phyloP scores from a whole-genome alignment of 2,888 invertebrate species.

The Hirtodrosophila alboralis region DNA sequence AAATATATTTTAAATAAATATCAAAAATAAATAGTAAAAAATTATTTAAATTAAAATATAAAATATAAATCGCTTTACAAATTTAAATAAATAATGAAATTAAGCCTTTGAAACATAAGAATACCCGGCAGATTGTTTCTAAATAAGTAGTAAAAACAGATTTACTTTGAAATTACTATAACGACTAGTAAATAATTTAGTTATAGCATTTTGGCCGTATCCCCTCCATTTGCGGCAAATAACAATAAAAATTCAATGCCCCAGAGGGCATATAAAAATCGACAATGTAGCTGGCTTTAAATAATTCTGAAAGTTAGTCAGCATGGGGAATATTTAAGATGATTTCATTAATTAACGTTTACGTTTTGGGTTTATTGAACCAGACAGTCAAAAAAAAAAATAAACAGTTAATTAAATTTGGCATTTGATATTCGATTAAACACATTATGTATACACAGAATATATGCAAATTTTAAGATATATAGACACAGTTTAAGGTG shows the following conservation, averaged over 20 bases:
- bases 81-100: too few relatives aligned
- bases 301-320: conserved; percentile 42
- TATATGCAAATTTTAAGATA: conserved; percentile 26
- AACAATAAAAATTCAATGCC: conserved; percentile 32
- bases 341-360: conserved; percentile 41
- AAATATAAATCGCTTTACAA: too few relatives aligned
- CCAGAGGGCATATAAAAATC: conserved; percentile 46
- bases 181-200: too few relatives aligned
- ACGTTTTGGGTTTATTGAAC: conserved; percentile 53
- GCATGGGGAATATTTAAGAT: conserved; percentile 31
- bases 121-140: too few relatives aligned
- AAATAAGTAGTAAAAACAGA: too few relatives aligned
- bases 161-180: too few relatives aligned
- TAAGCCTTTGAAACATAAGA: too few relatives aligned
- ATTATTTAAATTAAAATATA: too few relatives aligned
- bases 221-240: conserved; percentile 19
- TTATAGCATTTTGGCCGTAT: conserved; percentile 32
- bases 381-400: conserved; percentile 12
- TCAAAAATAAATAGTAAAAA: too few relatives aligned
- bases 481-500: conserved; percentile 3
- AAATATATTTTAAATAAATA: too few relatives aligned
- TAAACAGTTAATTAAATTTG: conserved; percentile 8
- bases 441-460: too few relatives aligned
- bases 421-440: conserved; percentile 9
- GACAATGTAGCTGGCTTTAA: conserved; percentile 33